Evolutionary conservation across 2,113 vertebrate species (phyloP), one percentile per base, ranked within the genome.

Genomic region (Miniopterus natalensis): DNA sequence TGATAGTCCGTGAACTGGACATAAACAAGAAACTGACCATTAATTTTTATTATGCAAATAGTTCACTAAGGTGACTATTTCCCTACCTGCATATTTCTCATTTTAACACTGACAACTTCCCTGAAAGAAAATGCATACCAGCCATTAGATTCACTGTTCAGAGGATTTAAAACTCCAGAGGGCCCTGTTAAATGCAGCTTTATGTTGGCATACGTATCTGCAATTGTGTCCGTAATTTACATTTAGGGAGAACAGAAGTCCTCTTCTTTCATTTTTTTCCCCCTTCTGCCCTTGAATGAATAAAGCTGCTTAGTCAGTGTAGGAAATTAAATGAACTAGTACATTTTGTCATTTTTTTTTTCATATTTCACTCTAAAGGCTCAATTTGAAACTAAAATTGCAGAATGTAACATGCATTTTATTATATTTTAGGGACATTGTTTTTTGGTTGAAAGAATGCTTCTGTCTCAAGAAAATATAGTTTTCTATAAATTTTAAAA

Each of bases 91-190:
- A 45, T 95, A 87, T 96, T 97, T 97, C 87, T 98, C 87, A 93
- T 93, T 97, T 98, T 97, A 97, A 97, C 95, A 94, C 47, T 97
- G 97, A 96, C 94, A 96, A 86, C 85, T 97, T 96, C 40, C 61
- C 47, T 95, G 45, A 89, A 97, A 97, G 75, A 97, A 97, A 96
- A 61, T 92, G 59, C 93, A 95, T 51, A 61, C 55, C 87, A 84
- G 81, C 45, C 77, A 97, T 97, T 97, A 96, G 75, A 92, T 95
- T 96, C 85, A 91, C 85, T 91, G n/a, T 97, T 97, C 79, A 95
- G 70, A 96, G 88, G 86, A 93, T 97, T 98, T 97, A 97, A 93
- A 98, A 95, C 88, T 97, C 97, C 91, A 97, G 47, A 93, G 92
- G 79, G 89, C 84, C 96, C 73, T 96, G 75, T 97, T 97, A 95